These are phyloP conservation scores for Blastobasis adustella DNA, from an alignment of 2,888 invertebrate genomes.

Conservation along the genomic window DNA sequence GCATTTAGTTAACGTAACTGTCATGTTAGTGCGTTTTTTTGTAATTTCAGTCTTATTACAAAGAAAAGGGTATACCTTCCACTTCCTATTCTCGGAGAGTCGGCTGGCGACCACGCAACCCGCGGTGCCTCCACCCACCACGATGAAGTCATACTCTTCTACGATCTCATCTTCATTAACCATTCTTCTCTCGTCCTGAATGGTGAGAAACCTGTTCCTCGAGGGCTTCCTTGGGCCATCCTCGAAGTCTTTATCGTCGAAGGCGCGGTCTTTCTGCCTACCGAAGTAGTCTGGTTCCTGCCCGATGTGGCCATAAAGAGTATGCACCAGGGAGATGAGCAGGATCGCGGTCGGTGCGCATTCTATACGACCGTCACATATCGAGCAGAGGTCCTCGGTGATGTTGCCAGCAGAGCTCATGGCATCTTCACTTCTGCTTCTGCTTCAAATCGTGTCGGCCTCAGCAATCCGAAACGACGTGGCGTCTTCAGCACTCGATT, in stretches of 20 bases:
- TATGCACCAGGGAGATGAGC: constrained; percentile 56
- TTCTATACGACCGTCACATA: constrained; percentile 63
- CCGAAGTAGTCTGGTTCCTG: constrained; percentile 57
- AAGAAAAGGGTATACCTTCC: constrained; percentile 41
- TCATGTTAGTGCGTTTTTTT: too few species aligned
- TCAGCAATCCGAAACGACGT: too few species aligned
- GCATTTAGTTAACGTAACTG: too few species aligned
- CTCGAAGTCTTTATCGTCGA: constrained; percentile 3
- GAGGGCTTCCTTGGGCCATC: constrained; percentile 1
- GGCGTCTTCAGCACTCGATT: too few species aligned
- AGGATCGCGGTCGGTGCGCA: constrained; percentile 66
- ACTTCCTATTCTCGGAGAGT: constrained; percentile 57
- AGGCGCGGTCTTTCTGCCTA: constrained; percentile 17
- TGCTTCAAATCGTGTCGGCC: not conserved
- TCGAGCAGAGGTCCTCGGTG: constrained; percentile 58
- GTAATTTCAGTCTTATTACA: not conserved
- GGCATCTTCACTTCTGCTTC: constrained; percentile 38
- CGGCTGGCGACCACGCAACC: constrained; percentile 62
- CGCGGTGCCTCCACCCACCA: constrained; percentile 62
- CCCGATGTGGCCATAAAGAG: constrained; percentile 54
- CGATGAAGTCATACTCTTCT: constrained; percentile 50
- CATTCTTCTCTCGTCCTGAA: constrained; percentile 5
- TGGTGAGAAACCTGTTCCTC: not conserved
- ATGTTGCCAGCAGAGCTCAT: constrained; percentile 48
- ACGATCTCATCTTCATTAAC: not conserved